Conservation (phyloP, 2,888 invertebrate species). For the Branchipolynoe longqiensis region DNA sequence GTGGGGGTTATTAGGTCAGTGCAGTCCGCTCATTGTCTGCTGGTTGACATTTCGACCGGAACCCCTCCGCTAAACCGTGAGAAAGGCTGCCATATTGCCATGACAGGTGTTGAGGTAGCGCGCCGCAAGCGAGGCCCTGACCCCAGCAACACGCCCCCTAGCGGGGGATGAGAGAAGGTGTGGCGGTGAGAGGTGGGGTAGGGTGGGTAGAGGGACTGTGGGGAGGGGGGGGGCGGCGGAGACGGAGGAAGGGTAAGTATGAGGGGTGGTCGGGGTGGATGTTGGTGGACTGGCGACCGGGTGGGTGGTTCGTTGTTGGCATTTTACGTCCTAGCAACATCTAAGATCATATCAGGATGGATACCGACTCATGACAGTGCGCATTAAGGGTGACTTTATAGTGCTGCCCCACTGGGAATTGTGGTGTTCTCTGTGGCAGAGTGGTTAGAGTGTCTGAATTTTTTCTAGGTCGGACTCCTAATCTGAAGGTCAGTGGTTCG, state of each 20-base stretch:
- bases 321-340: too few relatives aligned
- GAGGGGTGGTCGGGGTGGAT: background rate
- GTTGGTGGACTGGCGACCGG: background rate
- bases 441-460: too few relatives aligned
- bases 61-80: background rate
- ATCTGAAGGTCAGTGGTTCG: too few relatives aligned
- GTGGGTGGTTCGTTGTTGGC: too few relatives aligned
- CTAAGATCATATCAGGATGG: too few relatives aligned
- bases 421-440: too few relatives aligned
- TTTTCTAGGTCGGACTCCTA: too few relatives aligned
- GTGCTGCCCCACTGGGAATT: too few relatives aligned
- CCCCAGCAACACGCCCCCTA: background rate
- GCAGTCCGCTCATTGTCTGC: background rate
- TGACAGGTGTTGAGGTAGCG: background rate
- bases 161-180: background rate
- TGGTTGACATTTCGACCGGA: slow-evolving; percentile 26
- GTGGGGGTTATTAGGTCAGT: background rate
- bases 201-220: background rate
- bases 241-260: background rate
- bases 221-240: slow-evolving; percentile 5
- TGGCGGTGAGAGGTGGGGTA: background rate
- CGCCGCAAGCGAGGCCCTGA: background rate
- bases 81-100: background rate
- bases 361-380: too few relatives aligned
- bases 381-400: too few relatives aligned